These are phyloP conservation scores for Pollenia amentaria DNA, from an alignment of 2,888 invertebrate species.

Conservation along the genomic window DNA sequence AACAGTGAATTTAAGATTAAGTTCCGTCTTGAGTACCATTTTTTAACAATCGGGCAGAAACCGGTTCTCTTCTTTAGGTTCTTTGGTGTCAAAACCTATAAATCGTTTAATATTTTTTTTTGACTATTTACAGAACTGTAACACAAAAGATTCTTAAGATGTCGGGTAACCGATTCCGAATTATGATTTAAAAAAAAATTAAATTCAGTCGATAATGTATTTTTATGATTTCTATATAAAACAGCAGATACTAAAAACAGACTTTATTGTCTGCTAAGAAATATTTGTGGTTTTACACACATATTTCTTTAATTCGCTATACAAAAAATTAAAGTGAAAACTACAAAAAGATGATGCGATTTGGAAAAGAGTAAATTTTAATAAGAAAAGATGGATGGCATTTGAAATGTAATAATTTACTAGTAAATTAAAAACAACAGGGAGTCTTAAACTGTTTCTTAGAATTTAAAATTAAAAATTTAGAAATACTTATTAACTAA, in stretches of 20 bases:
- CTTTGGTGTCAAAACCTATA: too few species aligned
- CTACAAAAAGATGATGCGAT: neutral
- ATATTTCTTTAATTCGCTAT: neutral
- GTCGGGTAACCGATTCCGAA: too few species aligned
- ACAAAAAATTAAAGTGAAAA: slow-evolving; percentile 53
- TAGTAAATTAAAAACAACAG: slow-evolving; percentile 11
- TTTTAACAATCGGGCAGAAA: too few species aligned
- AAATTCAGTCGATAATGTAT: neutral
- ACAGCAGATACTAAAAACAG: neutral
- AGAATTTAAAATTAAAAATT: neutral
- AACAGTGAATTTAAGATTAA: too few species aligned
- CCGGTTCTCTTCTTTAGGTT: too few species aligned
- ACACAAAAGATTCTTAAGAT: too few species aligned
- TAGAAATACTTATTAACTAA: neutral
- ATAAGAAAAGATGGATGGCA: neutral
- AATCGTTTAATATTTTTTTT: too few species aligned
- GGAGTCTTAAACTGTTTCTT: slow-evolving; percentile 15
- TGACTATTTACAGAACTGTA: too few species aligned
- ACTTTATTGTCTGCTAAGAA: slow-evolving; percentile 14
- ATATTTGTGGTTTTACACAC: slow-evolving; percentile 6
- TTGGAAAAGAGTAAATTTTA: slow-evolving; percentile 20
- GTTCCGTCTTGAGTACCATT: too few species aligned
- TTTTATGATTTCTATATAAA: neutral
- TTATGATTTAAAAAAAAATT: too few species aligned
- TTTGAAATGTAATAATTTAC: slow-evolving; percentile 24